Base-by-base conservation (phyloP, 2,797 vertebrate genomes). In the Melanotaenia pygmaea region DNA sequence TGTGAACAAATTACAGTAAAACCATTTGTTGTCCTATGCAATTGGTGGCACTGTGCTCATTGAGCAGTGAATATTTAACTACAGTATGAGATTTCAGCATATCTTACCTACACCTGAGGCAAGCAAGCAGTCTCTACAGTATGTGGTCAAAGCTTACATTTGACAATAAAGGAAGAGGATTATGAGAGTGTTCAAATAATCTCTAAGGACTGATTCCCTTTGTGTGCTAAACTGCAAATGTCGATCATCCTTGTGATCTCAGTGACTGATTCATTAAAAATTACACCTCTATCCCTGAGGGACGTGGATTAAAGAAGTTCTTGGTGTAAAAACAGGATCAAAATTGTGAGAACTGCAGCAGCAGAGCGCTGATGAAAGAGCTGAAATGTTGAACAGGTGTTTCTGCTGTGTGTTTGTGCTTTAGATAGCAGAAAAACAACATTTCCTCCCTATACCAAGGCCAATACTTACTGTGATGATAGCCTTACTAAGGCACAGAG, bases 401-500 rank as follows among this genome's bases (percentile, higher is more conserved):
- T 1, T 18, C 38, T 61, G 64, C 6, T 37, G 30, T 4, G 65
- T 63, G 2, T 9, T 10, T 47, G 45, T 28, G 64, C 50, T 32
- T 64, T 1, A 24, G 40, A 59, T 16, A 53, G 40, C 24, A 73
- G 65, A 13, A 22, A 18, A 54, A 37, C 18, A 2, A 64, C 16
- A 34, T 24, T 16, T 60, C 30, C 2, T 40, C 30, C 24, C 67
- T 10, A 18, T 18, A 18, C 18, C 5, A 51, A 26, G 34, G 54
- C 12, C 20, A 50, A 71, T 35, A 90, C 97, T 96, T 93, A 99
- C 98, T 60, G 96, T 97, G 91, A 99, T 97, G 72, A 97, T 94
- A 87, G 97, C 98, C 83, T 99, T 99, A 93, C 96, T 98, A 76
- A 99, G 95, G 87, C 97, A 99, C 87, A 99, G 94, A 47, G 98